phyloP scores from a whole-genome alignment of 2,888 invertebrate genomes.

The Drosophila nr. medialis region DNA sequence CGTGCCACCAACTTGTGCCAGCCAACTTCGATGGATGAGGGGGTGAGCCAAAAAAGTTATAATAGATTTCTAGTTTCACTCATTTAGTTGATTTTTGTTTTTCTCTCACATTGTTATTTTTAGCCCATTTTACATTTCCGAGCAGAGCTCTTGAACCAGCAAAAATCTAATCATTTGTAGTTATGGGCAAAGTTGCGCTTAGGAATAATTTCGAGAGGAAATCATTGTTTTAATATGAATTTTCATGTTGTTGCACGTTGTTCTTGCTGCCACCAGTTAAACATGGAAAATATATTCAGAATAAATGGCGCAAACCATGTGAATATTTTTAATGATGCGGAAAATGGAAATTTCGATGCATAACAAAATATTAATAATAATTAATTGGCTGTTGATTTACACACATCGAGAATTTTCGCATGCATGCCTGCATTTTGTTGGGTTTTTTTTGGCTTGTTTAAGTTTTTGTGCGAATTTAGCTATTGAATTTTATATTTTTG shows the following conservation, averaged over 20 bases:
- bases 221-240: slow-evolving; percentile 48
- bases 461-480: not conserved
- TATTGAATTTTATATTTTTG: not conserved
- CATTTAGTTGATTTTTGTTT: slow-evolving; percentile 62
- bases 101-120: slow-evolving; percentile 2
- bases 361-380: not conserved
- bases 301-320: not conserved
- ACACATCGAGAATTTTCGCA: not conserved
- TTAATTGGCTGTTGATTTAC: not conserved
- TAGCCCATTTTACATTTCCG: slow-evolving; percentile 4
- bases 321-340: not conserved
- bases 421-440: not conserved
- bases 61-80: slow-evolving; percentile 77
- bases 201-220: slow-evolving; percentile 35
- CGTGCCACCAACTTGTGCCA: not conserved
- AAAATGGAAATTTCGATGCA: not conserved
- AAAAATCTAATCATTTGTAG: slow-evolving; percentile 69
- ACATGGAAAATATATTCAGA: not conserved
- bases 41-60: slow-evolving; percentile 61
- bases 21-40: slow-evolving; percentile 48
- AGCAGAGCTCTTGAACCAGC: slow-evolving; percentile 8
- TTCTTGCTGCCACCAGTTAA: not conserved
- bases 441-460: not conserved
- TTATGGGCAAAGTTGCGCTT: slow-evolving; percentile 55
- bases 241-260: slow-evolving; percentile 1